phyloP scores from a whole-genome alignment of 2,888 invertebrate species.

The Epirrhoe tristata region DNA sequence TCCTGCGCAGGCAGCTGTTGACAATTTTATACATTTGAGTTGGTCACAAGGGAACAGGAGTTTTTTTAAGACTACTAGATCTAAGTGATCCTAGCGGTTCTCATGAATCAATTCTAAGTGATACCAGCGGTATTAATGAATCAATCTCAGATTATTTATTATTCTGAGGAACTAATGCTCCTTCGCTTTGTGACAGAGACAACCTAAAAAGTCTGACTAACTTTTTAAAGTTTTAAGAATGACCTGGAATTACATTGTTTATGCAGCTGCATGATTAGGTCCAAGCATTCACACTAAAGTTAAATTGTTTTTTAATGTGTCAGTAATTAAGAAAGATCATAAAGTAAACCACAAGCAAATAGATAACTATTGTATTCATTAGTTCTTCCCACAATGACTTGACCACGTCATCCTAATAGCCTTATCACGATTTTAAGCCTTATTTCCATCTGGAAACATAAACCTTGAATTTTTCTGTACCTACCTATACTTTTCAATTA shows the following conservation, averaged over 20 bases:
- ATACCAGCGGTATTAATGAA: too few relatives aligned
- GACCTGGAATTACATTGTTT: too few relatives aligned
- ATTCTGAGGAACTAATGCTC: too few relatives aligned
- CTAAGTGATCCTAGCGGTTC: too few relatives aligned
- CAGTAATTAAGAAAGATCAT: background rate
- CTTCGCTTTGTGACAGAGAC: too few relatives aligned
- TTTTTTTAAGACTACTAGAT: too few relatives aligned
- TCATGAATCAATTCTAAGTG: too few relatives aligned
- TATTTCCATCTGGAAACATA: background rate
- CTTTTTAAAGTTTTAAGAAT: too few relatives aligned
- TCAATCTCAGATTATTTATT: too few relatives aligned
- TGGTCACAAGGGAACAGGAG: background rate
- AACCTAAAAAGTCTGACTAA: too few relatives aligned
- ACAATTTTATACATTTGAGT: background rate
- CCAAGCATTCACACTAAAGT: background rate
- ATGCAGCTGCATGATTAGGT: too few relatives aligned
- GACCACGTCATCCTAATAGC: background rate
- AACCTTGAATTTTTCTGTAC: background rate
- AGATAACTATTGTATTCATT: background rate
- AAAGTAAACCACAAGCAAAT: background rate
- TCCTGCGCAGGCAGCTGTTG: slow-evolving; percentile 56
- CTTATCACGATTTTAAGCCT: background rate
- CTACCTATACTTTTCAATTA: too few relatives aligned
- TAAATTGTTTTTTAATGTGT: background rate
- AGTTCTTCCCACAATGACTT: background rate